A percentile compares a stretch with the other conserved stretches of the same genome.
These are phyloP conservation scores for Syngnathus typhle DNA, from an alignment of 2,113 vertebrate genomes.

Conservation along the genomic window DNA sequence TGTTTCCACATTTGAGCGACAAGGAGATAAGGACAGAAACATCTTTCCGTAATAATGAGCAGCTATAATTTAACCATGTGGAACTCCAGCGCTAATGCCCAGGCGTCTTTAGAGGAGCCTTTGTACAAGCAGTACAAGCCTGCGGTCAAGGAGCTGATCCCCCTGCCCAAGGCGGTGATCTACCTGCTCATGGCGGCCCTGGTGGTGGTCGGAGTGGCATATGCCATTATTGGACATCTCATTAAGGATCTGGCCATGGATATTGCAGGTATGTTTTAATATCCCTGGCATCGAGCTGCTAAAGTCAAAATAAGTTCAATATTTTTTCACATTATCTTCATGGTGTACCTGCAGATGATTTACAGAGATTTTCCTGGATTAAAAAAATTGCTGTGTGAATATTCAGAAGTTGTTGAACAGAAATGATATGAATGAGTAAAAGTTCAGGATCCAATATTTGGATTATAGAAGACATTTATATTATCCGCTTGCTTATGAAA, in stretches of 20 bases:
- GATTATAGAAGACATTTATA: too few relatives aligned
- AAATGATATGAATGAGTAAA: neutral
- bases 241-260: slow-evolving; percentile 80
- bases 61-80: slow-evolving; percentile 40
- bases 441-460: neutral
- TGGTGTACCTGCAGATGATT: too few relatives aligned
- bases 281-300: too few relatives aligned
- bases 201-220: slow-evolving; percentile 76
- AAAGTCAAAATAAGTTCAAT: too few relatives aligned
- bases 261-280: slow-evolving; percentile 62
- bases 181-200: slow-evolving; percentile 77
- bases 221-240: slow-evolving; percentile 80
- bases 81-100: slow-evolving; percentile 41
- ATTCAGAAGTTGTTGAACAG: neutral
- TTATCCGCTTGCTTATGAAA: too few relatives aligned
- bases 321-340: too few relatives aligned
- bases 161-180: slow-evolving; percentile 70
- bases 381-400: too few relatives aligned
- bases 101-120: slow-evolving; percentile 49
- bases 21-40: neutral
- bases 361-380: too few relatives aligned
- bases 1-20: slow-evolving; percentile 7
- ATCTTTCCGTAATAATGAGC: slow-evolving; percentile 31
- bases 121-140: slow-evolving; percentile 73
- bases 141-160: slow-evolving; percentile 63